Conservation (phyloP, 1,140 invertebrate species). For the Formica selysi region DNA sequence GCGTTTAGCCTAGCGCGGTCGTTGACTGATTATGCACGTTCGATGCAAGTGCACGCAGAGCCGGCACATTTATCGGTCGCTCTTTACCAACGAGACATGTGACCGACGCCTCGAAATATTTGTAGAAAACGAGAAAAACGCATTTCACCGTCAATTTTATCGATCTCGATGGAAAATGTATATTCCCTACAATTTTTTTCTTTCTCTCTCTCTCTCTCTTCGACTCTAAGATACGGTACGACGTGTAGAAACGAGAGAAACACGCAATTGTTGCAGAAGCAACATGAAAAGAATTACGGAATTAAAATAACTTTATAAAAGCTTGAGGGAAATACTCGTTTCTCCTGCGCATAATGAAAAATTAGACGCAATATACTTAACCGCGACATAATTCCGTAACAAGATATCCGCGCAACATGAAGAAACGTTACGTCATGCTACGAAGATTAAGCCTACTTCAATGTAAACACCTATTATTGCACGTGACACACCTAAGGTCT, state of each 20-base stretch:
- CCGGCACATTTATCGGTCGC: constrained; percentile 34
- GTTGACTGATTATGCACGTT: constrained; percentile 84
- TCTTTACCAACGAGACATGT: constrained; percentile 5
- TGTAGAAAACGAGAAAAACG: constrained; percentile 4
- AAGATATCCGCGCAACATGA: neutral
- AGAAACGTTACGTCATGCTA: constrained; percentile 22
- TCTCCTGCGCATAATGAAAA: neutral
- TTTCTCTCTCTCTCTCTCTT: neutral
- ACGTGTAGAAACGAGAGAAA: neutral
- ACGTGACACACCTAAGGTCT: neutral
- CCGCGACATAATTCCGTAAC: neutral
- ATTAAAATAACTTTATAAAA: neutral
- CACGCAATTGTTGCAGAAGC: neutral
- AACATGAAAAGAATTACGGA: neutral
- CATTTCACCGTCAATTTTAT: neutral
- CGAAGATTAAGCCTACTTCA: constrained; percentile 29
- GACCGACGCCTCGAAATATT: too few species aligned
- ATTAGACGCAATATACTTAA: constrained; percentile 35
- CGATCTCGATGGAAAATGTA: neutral
- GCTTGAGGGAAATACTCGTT: neutral
- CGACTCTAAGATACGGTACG: too few species aligned
- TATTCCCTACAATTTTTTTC: neutral
- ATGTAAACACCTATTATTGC: constrained; percentile 26
- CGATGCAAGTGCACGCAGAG: constrained; percentile 72
- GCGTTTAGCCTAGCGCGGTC: constrained; percentile 76